Conservation (phyloP, 2,113 vertebrate genomes). For the Raja brachyura region DNA sequence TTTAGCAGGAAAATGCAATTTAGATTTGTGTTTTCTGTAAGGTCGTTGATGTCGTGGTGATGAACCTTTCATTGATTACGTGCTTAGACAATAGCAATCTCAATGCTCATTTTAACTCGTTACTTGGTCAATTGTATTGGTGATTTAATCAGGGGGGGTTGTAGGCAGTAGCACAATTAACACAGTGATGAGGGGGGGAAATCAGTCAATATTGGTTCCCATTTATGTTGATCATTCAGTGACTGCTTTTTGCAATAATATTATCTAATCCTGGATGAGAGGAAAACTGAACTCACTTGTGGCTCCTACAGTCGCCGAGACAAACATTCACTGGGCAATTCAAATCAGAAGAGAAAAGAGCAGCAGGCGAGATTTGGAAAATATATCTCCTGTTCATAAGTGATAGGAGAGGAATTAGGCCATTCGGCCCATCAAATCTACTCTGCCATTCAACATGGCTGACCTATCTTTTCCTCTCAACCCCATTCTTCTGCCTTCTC, state of each 20-base stretch:
- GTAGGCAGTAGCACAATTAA: background rate
- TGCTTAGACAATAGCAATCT: background rate
- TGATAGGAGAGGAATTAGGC: too few relatives aligned
- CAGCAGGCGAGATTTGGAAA: background rate
- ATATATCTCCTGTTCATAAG: background rate
- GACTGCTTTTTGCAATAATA: background rate
- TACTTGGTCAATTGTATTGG: background rate
- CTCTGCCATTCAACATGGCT: too few relatives aligned
- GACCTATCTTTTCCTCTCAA: too few relatives aligned
- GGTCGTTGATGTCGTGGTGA: background rate
- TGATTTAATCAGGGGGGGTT: too few relatives aligned
- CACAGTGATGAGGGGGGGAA: background rate
- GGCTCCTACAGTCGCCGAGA: too few relatives aligned
- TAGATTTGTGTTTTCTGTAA: background rate
- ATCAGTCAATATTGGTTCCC: background rate
- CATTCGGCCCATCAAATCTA: too few relatives aligned
- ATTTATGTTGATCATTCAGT: background rate
- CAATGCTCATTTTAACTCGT: background rate
- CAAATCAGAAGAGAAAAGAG: background rate
- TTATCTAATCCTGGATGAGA: background rate
- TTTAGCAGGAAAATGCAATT: background rate
- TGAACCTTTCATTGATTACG: background rate
- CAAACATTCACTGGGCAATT: background rate
- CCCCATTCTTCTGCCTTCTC: too few relatives aligned
- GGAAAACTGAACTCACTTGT: background rate